Percentiles rank a stretch among this genome's conserved stretches.
Evolutionary conservation across 1,140 invertebrate species (phyloP).

Genomic region (Leptoteleia sp.): DNA sequence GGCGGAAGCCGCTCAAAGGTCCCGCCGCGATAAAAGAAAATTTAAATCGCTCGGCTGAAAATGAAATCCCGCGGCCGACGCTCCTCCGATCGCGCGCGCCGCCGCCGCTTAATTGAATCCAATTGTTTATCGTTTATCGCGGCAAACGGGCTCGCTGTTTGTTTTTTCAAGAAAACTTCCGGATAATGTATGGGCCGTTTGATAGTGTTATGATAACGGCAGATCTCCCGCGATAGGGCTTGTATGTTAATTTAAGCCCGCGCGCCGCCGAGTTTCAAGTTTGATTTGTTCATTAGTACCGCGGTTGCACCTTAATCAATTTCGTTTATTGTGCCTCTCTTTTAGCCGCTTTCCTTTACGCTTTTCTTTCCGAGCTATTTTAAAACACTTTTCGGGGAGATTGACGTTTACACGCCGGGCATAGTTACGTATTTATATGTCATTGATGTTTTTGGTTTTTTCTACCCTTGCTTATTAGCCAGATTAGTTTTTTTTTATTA

Average conservation of each 20-base stretch:
- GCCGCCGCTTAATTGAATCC: conserved; percentile 43
- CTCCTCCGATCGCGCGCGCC: too few species aligned
- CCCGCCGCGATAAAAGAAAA: conserved; percentile 59
- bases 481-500: too few species aligned
- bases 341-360: too few species aligned
- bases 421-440: too few species aligned
- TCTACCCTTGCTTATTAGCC: too few species aligned
- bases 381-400: too few species aligned
- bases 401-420: too few species aligned
- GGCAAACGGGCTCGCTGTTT: neutral
- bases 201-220: conserved; percentile 31
- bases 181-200: conserved; percentile 6
- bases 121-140: conserved; percentile 53
- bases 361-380: too few species aligned
- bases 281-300: conserved; percentile 27
- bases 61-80: conserved; percentile 35
- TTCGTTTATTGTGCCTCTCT: too few species aligned
- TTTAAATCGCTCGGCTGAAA: conserved; percentile 48
- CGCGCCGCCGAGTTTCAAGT: neutral
- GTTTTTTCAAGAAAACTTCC: conserved; percentile 20
- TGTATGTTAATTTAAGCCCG: conserved; percentile 29
- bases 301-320: neutral
- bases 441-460: too few species aligned
- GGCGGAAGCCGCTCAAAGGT: conserved; percentile 64
- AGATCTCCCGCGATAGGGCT: conserved; percentile 23